Evolutionary conservation across 2,888 invertebrate species (phyloP), one percentile per base, ranked within the genome.

Genomic region (Alloscopus bannaensis): DNA sequence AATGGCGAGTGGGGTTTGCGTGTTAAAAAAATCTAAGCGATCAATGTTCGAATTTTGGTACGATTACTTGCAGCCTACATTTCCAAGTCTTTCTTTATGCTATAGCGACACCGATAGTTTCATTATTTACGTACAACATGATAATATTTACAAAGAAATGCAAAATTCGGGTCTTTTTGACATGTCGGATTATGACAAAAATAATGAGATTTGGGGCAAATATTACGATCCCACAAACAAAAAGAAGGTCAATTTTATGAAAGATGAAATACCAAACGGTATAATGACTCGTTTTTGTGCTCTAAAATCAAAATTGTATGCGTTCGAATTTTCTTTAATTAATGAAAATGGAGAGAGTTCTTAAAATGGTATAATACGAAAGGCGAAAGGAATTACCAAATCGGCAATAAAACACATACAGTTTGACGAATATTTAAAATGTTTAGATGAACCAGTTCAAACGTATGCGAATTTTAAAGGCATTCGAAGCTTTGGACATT

Each of bases 91-190:
- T 4, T 18, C 45, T 0, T 28, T 80, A 1, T 1, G 47, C 0
- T 76, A 72, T 13, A 64, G 42, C 1, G 82, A 82, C 36, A 82
- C 82, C 1, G 82, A 80, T 29, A 59, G 47, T 0, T 40, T 71
- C 11, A 28, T 70, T 0, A 8, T 26, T 16, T 13, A 47, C 13
- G 22, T 80, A 1, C 16, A 62, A n/a, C 26, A 22, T 13, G 64
- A 69, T 18, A 72, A 82, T 42, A 18, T 72, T 16, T 82, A 76
- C 28, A 40, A 68, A 1, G 42, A 69, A 8, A 71, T 71, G 66
- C 40, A 66, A 16, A 13, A 18, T 4, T 16, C 60, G 20, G n/a
- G n/a, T n/a, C n/a, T n/a, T n/a, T 77, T 72, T 55, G 72, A 72
- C 45, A 65, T 69, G 68, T 45, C 60, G 11, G 78, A 55, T 0